These are phyloP conservation scores for Aporophyla nigra DNA, from an alignment of 2,888 invertebrate genomes.

Conservation along the genomic window DNA sequence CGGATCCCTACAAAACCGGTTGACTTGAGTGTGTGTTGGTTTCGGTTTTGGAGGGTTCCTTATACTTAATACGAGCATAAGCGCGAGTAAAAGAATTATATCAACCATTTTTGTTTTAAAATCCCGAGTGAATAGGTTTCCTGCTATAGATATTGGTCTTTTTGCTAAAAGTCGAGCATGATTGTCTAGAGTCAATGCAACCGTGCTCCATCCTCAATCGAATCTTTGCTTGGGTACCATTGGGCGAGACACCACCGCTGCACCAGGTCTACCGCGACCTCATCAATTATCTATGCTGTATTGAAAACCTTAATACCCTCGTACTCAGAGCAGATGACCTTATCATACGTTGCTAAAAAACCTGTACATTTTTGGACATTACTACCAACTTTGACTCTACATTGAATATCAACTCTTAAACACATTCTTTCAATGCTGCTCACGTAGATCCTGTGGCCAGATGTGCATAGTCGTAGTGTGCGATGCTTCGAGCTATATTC, in stretches of 20 bases:
- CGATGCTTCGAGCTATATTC: conserved; percentile 15
- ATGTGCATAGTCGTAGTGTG: conserved; percentile 13
- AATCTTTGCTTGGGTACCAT: not conserved
- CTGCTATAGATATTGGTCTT: not conserved
- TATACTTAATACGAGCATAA: not conserved
- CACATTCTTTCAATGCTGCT: conserved; percentile 16
- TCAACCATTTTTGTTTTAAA: not conserved
- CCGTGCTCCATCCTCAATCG: not conserved
- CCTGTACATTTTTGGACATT: not conserved
- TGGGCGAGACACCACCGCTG: not conserved
- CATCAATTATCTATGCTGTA: not conserved
- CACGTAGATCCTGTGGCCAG: conserved; percentile 41
- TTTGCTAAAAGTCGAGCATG: not conserved
- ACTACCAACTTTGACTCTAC: not conserved
- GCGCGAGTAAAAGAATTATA: not conserved
- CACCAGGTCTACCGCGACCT: not conserved
- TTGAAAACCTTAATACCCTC: not conserved
- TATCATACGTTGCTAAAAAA: not conserved
- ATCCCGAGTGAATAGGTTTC: not conserved
- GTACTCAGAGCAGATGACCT: not conserved
- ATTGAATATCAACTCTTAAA: conserved; percentile 4
- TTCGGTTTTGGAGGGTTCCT: not conserved
- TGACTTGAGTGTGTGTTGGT: not conserved
- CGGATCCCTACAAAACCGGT: no score
- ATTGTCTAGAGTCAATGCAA: not conserved